These are phyloP conservation scores for Pygmarrhopalites habei DNA, from an alignment of 1,140 invertebrate species.

Conservation along the genomic window DNA sequence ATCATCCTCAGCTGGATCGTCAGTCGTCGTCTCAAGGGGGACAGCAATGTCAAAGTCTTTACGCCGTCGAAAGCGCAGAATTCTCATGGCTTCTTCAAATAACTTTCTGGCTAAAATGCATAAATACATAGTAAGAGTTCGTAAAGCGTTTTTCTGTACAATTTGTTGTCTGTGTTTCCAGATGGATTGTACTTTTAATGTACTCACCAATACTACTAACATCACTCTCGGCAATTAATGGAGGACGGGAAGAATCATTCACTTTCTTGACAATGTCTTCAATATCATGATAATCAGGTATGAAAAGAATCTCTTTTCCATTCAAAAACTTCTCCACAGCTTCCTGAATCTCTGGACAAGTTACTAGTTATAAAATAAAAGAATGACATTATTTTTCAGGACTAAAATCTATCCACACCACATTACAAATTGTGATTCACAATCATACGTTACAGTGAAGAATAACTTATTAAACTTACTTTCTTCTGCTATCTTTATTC, in stretches of 20 bases:
- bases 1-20: conserved; percentile 6
- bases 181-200: no score
- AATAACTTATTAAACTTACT: no score
- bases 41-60: not conserved
- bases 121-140: no score
- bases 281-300: conserved; percentile 5
- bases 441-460: no score
- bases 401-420: no score
- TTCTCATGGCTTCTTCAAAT: not conserved
- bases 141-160: no score
- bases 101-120: not conserved
- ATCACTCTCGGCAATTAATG: not conserved
- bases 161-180: no score
- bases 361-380: not conserved
- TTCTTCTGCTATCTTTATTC: not conserved
- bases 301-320: not conserved
- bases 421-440: no score
- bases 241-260: not conserved
- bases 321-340: conserved; percentile 7
- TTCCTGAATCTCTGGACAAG: not conserved
- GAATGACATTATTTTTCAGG: not conserved
- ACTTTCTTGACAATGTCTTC: not conserved
- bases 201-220: no score
- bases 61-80: not conserved
- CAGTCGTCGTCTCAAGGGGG: not conserved